phyloP scores from a whole-genome alignment of 2,113 vertebrate species.

The Pampusana beccarii region DNA sequence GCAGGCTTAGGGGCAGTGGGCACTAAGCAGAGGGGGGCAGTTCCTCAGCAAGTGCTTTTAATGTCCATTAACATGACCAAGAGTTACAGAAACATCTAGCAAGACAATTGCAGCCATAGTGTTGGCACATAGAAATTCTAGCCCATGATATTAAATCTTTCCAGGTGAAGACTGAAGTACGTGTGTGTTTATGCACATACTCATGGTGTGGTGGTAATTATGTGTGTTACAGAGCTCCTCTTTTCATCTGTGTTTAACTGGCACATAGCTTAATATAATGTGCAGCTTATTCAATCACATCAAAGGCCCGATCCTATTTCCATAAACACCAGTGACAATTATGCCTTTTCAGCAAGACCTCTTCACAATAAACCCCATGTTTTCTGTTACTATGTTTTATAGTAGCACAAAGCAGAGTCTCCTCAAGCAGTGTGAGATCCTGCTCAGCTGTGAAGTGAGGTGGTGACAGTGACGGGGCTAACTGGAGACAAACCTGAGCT shows the following conservation, averaged over 20 bases:
- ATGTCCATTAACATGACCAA: neutral
- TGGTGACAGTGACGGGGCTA: neutral
- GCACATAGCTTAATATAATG: neutral
- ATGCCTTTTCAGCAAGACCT: neutral
- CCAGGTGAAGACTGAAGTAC: neutral
- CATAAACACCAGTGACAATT: constrained; percentile 23
- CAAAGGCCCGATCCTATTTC: neutral
- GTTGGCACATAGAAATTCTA: neutral
- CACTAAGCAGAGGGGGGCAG: neutral
- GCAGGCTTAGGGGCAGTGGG: neutral
- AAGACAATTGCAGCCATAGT: neutral
- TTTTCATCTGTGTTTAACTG: neutral
- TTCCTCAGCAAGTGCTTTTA: neutral
- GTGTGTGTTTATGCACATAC: neutral
- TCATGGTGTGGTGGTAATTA: neutral
- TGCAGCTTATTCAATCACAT: neutral
- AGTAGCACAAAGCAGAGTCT: neutral
- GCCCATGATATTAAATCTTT: neutral
- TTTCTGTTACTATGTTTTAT: neutral
- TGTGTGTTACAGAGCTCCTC: neutral
- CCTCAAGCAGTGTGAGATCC: neutral
- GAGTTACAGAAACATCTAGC: neutral
- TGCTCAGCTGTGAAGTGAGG: neutral
- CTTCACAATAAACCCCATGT: neutral
- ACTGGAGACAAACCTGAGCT: neutral